Evolutionary conservation across 2,797 vertebrate genomes (phyloP).

Genomic region (Salmo trutta): DNA sequence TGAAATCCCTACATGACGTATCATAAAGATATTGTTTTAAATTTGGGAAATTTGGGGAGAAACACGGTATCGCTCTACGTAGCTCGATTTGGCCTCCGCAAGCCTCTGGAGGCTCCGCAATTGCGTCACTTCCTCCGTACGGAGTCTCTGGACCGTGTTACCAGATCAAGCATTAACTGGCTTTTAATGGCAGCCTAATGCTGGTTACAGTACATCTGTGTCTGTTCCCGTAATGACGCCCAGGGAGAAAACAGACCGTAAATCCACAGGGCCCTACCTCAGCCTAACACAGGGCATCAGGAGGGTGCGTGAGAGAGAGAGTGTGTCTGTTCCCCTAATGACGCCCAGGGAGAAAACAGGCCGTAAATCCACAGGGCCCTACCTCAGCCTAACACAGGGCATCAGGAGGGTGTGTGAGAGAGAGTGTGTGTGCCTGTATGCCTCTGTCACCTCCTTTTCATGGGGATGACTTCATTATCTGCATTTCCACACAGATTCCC

Average conservation of each 20-base stretch:
- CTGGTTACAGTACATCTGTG: conserved; percentile 57
- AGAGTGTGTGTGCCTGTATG: no score
- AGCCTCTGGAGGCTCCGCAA: no score
- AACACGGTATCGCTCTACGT: no score
- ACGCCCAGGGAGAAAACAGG: conserved; percentile 49
- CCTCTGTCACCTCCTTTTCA: neutral
- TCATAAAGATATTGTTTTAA: no score
- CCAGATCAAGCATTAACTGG: no score
- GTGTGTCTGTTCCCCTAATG: conserved; percentile 60
- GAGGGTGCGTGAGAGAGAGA: neutral
- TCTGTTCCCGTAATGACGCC: conserved; percentile 48
- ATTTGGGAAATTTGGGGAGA: no score
- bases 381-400: conserved; percentile 30
- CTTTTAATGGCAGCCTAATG: no score
- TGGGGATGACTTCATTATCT: conserved; percentile 16
- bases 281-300: conserved; percentile 29
- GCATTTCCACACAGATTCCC: conserved; percentile 12
- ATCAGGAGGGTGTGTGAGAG: neutral
- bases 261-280: conserved; percentile 32
- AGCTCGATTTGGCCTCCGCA: no score
- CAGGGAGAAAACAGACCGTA: conserved; percentile 51
- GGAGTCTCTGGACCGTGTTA: no score
- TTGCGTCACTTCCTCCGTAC: no score
- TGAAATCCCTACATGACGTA: no score
- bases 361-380: conserved; percentile 41